Percentiles rank a stretch among this genome's conserved stretches.
phyloP scores from a whole-genome alignment of 1,140 invertebrate species.

The Holcopasites calliopsidis region DNA sequence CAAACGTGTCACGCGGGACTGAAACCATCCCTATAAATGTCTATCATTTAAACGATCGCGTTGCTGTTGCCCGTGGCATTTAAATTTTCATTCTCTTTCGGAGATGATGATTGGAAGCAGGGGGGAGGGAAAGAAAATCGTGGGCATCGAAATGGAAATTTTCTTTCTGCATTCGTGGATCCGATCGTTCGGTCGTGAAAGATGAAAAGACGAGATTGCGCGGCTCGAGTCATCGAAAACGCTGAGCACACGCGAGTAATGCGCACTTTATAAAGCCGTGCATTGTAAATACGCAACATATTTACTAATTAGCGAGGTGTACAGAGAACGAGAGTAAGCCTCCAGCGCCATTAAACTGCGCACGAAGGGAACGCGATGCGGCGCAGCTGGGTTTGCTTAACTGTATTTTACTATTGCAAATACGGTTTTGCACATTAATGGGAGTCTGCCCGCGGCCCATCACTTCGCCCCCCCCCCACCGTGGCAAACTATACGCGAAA shows the following conservation, averaged over 20 bases:
- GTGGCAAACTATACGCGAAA: not conserved
- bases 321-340: constrained; percentile 43
- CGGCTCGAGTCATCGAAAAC: not conserved
- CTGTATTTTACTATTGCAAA: constrained; percentile 54
- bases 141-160: not conserved
- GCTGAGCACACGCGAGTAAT: too few relatives aligned
- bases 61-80: too few relatives aligned
- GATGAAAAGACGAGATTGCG: not conserved
- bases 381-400: constrained; percentile 34
- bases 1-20: not conserved
- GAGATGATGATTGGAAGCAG: not conserved
- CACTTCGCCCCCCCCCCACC: not conserved
- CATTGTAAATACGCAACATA: constrained; percentile 33
- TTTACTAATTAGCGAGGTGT: constrained; percentile 46
- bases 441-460: not conserved
- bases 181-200: not conserved
- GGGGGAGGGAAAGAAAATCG: too few relatives aligned
- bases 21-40: not conserved
- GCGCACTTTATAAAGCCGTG: not conserved
- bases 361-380: constrained; percentile 4
- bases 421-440: constrained; percentile 35
- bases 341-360: constrained; percentile 34
- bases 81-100: too few relatives aligned
- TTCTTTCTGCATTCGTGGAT: not conserved
- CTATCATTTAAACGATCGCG: not conserved